Percentiles rank a stretch among this genome's conserved stretches.
Evolutionary conservation across 2,113 vertebrate species (phyloP).

Genomic region (Clupea harengus): DNA sequence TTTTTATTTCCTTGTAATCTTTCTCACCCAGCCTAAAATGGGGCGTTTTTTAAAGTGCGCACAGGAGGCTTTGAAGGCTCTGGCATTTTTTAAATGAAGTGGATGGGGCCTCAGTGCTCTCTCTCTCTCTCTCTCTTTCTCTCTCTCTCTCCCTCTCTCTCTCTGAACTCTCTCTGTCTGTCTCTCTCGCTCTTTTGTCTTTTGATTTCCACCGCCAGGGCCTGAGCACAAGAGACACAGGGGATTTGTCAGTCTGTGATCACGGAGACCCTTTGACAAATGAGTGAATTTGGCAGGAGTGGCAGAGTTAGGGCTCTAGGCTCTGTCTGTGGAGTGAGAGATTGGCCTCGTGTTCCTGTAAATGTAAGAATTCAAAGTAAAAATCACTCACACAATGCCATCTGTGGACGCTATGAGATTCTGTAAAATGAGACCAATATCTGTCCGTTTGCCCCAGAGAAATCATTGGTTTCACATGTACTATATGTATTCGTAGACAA

Average conservation of each 20-base stretch:
- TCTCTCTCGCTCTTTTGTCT: constrained; percentile 66
- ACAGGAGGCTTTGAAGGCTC: constrained; percentile 56
- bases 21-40: constrained; percentile 68
- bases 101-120: constrained; percentile 41
- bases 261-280: constrained; percentile 71
- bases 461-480: not conserved
- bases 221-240: constrained; percentile 62
- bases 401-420: not conserved
- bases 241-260: constrained; percentile 75
- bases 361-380: constrained; percentile 50
- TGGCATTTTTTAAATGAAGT: constrained; percentile 63
- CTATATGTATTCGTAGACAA: not conserved
- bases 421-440: not conserved
- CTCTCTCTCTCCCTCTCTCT: not conserved
- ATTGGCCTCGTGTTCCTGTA: constrained; percentile 42
- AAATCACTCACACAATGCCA: constrained; percentile 1
- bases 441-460: not conserved
- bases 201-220: constrained; percentile 68
- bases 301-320: constrained; percentile 55
- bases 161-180: not conserved
- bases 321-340: constrained; percentile 61
- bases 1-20: constrained; percentile 80
- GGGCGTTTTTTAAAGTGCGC: constrained; percentile 69
- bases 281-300: constrained; percentile 69
- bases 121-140: constrained; percentile 40